Evolutionary conservation across 2,113 vertebrate genomes (phyloP).

Genomic region (Balaeniceps rex): DNA sequence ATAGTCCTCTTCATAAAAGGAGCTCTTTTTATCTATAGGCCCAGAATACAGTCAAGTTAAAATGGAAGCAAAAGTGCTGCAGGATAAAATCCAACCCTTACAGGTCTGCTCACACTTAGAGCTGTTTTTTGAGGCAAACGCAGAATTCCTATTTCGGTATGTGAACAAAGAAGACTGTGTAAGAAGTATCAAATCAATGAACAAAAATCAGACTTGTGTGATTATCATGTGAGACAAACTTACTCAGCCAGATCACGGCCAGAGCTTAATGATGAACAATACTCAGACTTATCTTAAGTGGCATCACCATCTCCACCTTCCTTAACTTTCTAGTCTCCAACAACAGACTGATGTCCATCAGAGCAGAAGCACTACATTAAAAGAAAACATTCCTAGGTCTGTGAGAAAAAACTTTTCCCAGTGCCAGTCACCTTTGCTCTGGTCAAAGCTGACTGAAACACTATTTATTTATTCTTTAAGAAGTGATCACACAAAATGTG

Average conservation of each 20-base stretch:
- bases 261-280: background rate
- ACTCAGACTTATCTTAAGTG: background rate
- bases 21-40: background rate
- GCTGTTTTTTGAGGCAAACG: background rate
- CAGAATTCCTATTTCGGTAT: background rate
- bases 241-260: background rate
- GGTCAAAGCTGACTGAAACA: background rate
- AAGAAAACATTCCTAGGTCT: background rate
- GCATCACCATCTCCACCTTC: background rate
- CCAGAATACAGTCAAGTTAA: background rate
- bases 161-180: background rate
- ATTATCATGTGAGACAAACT: background rate
- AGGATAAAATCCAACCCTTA: background rate
- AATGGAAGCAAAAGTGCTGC: background rate
- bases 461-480: background rate
- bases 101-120: background rate
- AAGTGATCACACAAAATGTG: background rate
- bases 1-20: background rate
- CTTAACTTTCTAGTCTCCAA: background rate
- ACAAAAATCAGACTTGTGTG: background rate
- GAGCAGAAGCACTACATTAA: background rate
- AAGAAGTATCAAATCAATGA: background rate
- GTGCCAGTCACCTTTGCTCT: background rate
- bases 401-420: background rate
- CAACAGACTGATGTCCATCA: background rate